phyloP scores from a whole-genome alignment of 2,888 invertebrate genomes.

The Pyralis farinalis region DNA sequence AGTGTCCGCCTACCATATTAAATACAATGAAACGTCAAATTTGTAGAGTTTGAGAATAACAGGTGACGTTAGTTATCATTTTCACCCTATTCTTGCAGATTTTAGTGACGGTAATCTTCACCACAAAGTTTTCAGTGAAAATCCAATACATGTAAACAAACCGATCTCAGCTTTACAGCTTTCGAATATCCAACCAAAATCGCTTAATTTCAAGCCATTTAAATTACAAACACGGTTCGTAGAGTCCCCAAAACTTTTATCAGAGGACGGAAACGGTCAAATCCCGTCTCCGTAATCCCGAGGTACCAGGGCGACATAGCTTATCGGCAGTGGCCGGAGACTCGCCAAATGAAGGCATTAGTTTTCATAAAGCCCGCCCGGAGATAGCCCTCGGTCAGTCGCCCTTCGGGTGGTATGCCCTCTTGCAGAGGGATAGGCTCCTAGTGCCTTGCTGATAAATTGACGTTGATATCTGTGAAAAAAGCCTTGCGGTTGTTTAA shows the following conservation, averaged over 20 bases:
- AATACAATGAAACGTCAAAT: too few species aligned
- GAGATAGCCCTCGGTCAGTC: slow-evolving; percentile 63
- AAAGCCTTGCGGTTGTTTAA: slow-evolving; percentile 1
- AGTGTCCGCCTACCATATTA: too few species aligned
- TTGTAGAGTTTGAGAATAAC: too few species aligned
- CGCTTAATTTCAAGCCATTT: slow-evolving; percentile 44
- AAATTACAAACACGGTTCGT: slow-evolving; percentile 55
- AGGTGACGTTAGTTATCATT: too few species aligned
- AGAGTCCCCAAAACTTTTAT: slow-evolving; percentile 61
- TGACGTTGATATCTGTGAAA: slow-evolving; percentile 32
- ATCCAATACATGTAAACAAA: background rate
- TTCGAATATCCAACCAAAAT: slow-evolving; percentile 5
- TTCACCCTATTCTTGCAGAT: too few species aligned
- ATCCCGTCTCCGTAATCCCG: slow-evolving; percentile 68
- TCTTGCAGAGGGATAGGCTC: slow-evolving; percentile 42
- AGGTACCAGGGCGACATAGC: slow-evolving; percentile 70
- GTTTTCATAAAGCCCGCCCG: slow-evolving; percentile 74
- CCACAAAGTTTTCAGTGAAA: background rate
- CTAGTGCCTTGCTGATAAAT: slow-evolving; percentile 53
- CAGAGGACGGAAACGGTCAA: slow-evolving; percentile 42
- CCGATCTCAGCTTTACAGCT: background rate
- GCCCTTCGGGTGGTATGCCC: slow-evolving; percentile 24
- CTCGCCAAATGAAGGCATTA: slow-evolving; percentile 77
- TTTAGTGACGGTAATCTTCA: too few species aligned
- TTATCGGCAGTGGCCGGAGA: slow-evolving; percentile 65